Base-by-base conservation (phyloP, 2,888 invertebrate species). In the Luperina testacea region DNA sequence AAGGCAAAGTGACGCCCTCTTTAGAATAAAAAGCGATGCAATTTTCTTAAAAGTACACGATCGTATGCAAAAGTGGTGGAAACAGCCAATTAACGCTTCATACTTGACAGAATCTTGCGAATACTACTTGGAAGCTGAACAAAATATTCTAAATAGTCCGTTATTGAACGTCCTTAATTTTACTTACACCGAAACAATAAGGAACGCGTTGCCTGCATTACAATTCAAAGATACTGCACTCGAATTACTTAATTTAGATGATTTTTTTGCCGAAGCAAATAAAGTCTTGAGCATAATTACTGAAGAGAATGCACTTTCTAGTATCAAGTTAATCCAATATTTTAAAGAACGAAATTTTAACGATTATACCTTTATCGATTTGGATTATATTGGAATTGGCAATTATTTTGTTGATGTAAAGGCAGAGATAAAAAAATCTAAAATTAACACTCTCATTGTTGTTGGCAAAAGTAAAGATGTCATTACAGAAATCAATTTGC, bases 51-150 rank as follows among this genome's bases (percentile, higher is more conserved):
- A 77, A 72, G 80, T 87, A 67, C 89, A 90, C 27, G 85, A 90
- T 57, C 76, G 63, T 27, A 24, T 89, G 38, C 89, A 88, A 73
- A 88, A 88, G n/a, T 90, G 89, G 89, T 87, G 89, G 85, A 84
- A 87, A 77, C 57, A 73, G 11, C 75, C 74, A 4, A 64, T 61
- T 27, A 61, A 32, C 0, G 85, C 81, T 13, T 61, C 75, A 9
- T 89, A 86, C 76, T 80, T 87, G 27, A 85, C 82, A n/a, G 69
- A 88, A 53, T 48, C 65, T 15, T 87, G 84, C 48, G 61, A 80
- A 65, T 83, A 82, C 32, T 88, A 75, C 63, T 20, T 79, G 0
- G 53, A 83, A 53, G 78, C 81, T 38, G 75, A 77, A 72, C 42
- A 68, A 32, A 75, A 79, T 32, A 59, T 85, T 20, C 24, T 79